These are phyloP conservation scores for Nemoura dubitans DNA, from an alignment of 2,888 invertebrate genomes.

Conservation along the genomic window DNA sequence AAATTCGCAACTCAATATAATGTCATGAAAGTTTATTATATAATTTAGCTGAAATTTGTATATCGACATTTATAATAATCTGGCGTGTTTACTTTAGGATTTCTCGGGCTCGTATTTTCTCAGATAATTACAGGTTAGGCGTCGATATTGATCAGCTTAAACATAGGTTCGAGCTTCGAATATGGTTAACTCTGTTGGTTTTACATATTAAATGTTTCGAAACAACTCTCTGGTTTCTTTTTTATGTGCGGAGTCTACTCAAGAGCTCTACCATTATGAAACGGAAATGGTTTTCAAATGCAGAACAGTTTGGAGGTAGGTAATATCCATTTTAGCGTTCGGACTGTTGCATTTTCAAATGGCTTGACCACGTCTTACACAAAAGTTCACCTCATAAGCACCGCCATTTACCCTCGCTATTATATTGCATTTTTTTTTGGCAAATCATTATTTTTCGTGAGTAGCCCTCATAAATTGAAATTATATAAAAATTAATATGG, in stretches of 20 bases:
- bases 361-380: background rate
- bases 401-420: background rate
- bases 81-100: background rate
- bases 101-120: background rate
- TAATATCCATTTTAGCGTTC: background rate
- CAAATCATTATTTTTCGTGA: constrained; percentile 17
- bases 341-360: background rate
- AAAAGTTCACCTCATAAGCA: background rate
- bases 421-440: constrained; percentile 9
- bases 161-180: constrained; percentile 5
- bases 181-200: constrained; percentile 30
- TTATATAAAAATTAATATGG: background rate
- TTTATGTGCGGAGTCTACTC: background rate
- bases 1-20: constrained; percentile 3
- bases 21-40: constrained; percentile 7
- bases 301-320: background rate
- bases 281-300: background rate
- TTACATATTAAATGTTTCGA: constrained; percentile 36
- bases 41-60: background rate
- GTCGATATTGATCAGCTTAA: constrained; percentile 22
- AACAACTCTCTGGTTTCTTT: background rate
- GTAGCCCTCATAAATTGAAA: constrained; percentile 7
- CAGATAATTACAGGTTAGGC: constrained; percentile 7
- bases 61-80: background rate
- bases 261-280: background rate